Conservation (phyloP, 2,797 vertebrate genomes). For the Potorous gilbertii region DNA sequence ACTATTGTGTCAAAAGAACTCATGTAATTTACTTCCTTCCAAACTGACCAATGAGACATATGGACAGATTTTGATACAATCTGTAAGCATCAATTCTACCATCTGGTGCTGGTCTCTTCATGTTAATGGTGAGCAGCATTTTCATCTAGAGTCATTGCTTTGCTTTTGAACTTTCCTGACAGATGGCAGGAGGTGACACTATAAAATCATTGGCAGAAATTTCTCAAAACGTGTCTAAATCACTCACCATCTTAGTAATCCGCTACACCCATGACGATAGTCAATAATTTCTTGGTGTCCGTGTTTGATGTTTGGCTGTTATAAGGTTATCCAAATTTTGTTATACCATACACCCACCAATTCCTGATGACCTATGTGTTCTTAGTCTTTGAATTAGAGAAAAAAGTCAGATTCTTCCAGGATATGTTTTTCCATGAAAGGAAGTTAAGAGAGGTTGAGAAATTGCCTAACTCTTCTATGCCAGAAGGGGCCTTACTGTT, state of each 20-base stretch:
- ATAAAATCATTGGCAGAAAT: not conserved
- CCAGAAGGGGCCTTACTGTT: not conserved
- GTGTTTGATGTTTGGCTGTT: not conserved
- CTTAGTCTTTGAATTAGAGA: not conserved
- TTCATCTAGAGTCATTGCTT: not conserved
- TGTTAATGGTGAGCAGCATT: not conserved
- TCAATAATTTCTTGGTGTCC: not conserved
- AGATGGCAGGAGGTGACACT: not conserved
- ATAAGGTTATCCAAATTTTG: not conserved
- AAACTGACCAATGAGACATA: not conserved
- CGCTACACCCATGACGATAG: not conserved
- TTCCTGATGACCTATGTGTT: not conserved
- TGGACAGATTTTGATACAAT: not conserved
- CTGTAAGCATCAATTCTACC: not conserved
- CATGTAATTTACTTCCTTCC: not conserved
- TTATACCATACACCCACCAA: not conserved
- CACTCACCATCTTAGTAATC: not conserved
- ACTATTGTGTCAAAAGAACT: not conserved
- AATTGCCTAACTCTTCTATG: not conserved
- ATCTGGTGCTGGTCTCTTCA: not conserved
- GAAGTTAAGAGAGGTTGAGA: not conserved
- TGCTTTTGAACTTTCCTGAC: not conserved
- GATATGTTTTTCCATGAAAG: not conserved
- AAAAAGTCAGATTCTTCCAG: not conserved
- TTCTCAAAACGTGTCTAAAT: not conserved